A percentile compares a stretch with the other conserved stretches of the same genome.
Conservation (phyloP, 2,113 vertebrate genomes). For the Euleptes europaea region DNA sequence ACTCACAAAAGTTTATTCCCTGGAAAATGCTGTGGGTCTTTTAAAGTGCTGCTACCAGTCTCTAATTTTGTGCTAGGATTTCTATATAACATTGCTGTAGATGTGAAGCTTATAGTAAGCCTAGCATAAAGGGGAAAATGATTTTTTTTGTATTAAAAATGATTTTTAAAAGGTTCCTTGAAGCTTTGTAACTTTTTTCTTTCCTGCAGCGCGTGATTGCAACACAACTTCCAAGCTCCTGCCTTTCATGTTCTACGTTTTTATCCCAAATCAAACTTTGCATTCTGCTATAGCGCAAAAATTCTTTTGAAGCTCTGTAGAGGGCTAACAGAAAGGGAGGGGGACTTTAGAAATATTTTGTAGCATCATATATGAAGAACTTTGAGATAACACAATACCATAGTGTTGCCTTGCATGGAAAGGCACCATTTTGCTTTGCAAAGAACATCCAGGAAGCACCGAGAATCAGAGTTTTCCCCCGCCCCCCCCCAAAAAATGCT, state of each 20-base stretch:
- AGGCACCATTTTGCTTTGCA: not conserved
- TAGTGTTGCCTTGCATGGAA: fast-evolving
- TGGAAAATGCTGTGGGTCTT: no score
- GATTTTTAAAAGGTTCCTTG: conserved; percentile 3
- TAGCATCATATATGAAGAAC: not conserved
- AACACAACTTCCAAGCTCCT: not conserved
- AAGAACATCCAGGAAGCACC: not conserved
- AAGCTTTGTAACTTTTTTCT: conserved; percentile 12
- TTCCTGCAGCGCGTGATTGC: not conserved
- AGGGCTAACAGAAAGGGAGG: not conserved
- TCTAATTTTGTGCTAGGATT: not conserved
- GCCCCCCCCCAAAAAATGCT: fast-evolving
- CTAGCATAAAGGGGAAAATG: not conserved
- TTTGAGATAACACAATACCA: not conserved
- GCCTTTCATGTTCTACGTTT: not conserved
- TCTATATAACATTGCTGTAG: not conserved
- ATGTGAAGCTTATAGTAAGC: not conserved
- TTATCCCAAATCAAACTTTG: not conserved
- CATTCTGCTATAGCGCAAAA: not conserved
- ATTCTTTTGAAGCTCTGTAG: conserved; percentile 1
- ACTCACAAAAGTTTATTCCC: no score
- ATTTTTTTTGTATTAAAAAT: not conserved
- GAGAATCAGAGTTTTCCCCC: not conserved
- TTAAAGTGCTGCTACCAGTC: no score
- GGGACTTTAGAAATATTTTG: not conserved